Evolutionary conservation across 2,888 invertebrate species (phyloP).

Genomic region (Trypoxylon attenuatum): DNA sequence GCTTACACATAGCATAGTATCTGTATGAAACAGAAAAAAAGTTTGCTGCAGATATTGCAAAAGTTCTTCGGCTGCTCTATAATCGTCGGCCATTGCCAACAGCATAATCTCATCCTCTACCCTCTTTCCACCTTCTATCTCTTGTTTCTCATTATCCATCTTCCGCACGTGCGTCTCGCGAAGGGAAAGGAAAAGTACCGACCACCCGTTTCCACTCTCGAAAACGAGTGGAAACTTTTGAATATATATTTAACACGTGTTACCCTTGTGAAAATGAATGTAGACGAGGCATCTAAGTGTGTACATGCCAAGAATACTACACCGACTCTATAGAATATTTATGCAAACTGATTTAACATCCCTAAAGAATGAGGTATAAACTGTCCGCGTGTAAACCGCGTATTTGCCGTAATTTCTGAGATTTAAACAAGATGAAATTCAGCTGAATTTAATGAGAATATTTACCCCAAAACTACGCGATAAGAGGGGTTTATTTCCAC

Average conservation of each 20-base stretch:
- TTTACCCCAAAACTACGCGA: too few species aligned
- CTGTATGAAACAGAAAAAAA: constrained; percentile 31
- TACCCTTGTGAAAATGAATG: too few species aligned
- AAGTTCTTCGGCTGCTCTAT: constrained; percentile 33
- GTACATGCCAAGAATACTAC: too few species aligned
- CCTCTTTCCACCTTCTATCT: constrained; percentile 5
- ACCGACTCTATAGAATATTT: too few species aligned
- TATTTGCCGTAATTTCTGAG: too few species aligned
- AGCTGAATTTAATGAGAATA: too few species aligned
- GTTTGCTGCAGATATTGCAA: constrained; percentile 40
- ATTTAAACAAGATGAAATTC: too few species aligned
- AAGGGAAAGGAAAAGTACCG: constrained; percentile 4
- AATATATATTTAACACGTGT: constrained; percentile 5
- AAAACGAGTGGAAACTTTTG: constrained; percentile 14
- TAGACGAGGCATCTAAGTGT: too few species aligned
- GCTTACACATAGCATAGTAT: constrained; percentile 13
- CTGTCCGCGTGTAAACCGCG: too few species aligned
- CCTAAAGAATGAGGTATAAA: too few species aligned
- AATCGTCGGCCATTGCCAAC: constrained; percentile 30
- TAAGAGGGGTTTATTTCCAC: constrained; percentile 1
- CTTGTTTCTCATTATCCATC: constrained; percentile 24
- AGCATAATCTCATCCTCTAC: constrained; percentile 25
- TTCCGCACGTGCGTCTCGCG: constrained; percentile 12
- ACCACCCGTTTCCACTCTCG: constrained; percentile 5
- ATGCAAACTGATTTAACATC: too few species aligned